These are phyloP conservation scores for Epinephelus malabaricus DNA, from an alignment of 2,797 vertebrate species.

Conservation along the genomic window DNA sequence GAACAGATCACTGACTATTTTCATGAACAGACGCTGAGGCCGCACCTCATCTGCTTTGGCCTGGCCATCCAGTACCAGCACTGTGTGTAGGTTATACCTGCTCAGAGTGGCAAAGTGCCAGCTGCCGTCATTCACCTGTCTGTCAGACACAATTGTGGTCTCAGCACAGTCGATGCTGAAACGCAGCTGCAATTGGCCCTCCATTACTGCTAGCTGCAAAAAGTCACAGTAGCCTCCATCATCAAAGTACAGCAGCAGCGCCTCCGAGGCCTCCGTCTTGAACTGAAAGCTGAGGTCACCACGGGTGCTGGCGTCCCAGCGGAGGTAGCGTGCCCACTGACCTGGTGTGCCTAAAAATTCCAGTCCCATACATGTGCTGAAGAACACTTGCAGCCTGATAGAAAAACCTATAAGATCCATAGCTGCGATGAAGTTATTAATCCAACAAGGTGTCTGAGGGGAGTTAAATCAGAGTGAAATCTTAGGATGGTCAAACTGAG, in stretches of 20 bases:
- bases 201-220: slow-evolving; percentile 93
- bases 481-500: slow-evolving; percentile 18
- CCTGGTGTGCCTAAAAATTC: slow-evolving; percentile 95
- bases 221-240: slow-evolving; percentile 99
- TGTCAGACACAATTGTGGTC: slow-evolving; percentile 88
- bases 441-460: slow-evolving; percentile 75
- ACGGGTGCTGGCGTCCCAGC: slow-evolving; percentile 98
- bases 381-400: slow-evolving; percentile 91
- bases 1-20: slow-evolving; percentile 97
- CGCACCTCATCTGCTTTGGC: slow-evolving; percentile 91
- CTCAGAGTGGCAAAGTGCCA: slow-evolving; percentile 95
- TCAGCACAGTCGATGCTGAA: slow-evolving; percentile 98
- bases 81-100: slow-evolving; percentile 91
- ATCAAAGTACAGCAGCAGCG: slow-evolving; percentile 96
- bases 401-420: slow-evolving; percentile 90
- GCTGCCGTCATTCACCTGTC: slow-evolving; percentile 91
- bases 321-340: slow-evolving; percentile 98
- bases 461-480: slow-evolving; percentile 58
- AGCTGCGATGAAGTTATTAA: slow-evolving; percentile 75
- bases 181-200: slow-evolving; percentile 93
- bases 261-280: slow-evolving; percentile 93
- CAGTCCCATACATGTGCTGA: slow-evolving; percentile 93
- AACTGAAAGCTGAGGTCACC: slow-evolving; percentile 98
- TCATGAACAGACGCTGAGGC: slow-evolving; percentile 94
- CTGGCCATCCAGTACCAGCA: slow-evolving; percentile 92